phyloP scores from a whole-genome alignment of 64 coral and sea anemone genomes.

The Platygyra sinensis region DNA sequence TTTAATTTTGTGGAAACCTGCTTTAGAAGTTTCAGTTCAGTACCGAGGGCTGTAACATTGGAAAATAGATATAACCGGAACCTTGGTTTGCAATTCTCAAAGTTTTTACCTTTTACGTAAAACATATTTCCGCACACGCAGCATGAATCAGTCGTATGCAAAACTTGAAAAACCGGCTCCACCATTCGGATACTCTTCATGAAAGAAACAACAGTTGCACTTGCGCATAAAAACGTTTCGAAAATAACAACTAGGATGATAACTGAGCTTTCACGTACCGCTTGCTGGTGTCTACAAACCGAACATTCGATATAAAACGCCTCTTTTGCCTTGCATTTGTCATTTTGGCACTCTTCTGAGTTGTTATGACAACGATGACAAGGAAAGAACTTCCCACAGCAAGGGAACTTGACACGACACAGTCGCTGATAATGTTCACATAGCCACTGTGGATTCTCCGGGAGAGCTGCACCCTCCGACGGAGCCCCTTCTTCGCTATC shows the following conservation, averaged over 20 bases:
- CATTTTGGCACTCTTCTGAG: slow-evolving; percentile 10
- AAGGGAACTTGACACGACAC: slow-evolving; percentile 55
- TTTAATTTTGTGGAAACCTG: too few relatives aligned
- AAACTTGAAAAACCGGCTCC: too few relatives aligned
- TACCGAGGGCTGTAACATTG: too few relatives aligned
- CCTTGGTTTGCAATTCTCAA: too few relatives aligned
- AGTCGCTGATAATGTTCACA: slow-evolving; percentile 66
- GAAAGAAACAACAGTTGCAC: background rate
- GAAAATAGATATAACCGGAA: too few relatives aligned
- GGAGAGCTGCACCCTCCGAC: background rate
- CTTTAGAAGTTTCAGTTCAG: too few relatives aligned
- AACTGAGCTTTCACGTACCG: background rate
- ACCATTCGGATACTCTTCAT: too few relatives aligned
- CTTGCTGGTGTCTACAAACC: slow-evolving; percentile 38
- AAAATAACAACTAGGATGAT: background rate
- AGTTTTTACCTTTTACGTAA: too few relatives aligned
- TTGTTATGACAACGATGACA: slow-evolving; percentile 83
- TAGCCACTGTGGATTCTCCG: background rate
- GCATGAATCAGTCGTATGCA: too few relatives aligned
- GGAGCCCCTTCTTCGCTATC: background rate
- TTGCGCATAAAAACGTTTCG: background rate
- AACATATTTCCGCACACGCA: too few relatives aligned
- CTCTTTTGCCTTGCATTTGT: slow-evolving; percentile 24
- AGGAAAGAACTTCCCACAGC: slow-evolving; percentile 56
- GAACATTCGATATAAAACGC: slow-evolving; percentile 30